Percentiles rank a stretch among this genome's conserved stretches.
phyloP scores from a whole-genome alignment of 2,113 vertebrate genomes.

The Phocoena phocoena region DNA sequence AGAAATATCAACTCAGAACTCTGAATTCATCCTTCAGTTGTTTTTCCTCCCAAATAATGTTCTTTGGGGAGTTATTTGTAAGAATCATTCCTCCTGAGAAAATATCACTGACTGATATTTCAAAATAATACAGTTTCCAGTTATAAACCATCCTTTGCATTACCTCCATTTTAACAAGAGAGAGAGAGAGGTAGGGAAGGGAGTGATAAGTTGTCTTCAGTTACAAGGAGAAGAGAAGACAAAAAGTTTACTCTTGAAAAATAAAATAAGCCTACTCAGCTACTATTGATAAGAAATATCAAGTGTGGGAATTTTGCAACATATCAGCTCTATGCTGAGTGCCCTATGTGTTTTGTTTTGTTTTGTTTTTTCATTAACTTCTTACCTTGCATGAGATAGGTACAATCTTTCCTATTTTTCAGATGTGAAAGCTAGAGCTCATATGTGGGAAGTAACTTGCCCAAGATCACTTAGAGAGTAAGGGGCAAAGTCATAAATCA shows the following conservation, averaged over 20 bases:
- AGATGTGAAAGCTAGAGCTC: neutral
- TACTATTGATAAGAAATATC: neutral
- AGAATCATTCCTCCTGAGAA: conserved; percentile 48
- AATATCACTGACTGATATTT: conserved; percentile 72
- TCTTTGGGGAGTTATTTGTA: neutral
- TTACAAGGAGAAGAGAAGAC: neutral
- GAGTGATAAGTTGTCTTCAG: neutral
- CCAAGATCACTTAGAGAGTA: neutral
- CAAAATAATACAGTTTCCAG: conserved; percentile 33
- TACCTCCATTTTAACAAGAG: neutral
- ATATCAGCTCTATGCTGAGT: neutral
- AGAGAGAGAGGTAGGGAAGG: neutral
- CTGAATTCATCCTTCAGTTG: conserved; percentile 1
- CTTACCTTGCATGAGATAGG: neutral
- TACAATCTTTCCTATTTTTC: neutral
- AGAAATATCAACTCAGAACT: conserved; percentile 11
- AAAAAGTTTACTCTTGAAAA: neutral
- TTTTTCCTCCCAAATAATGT: conserved; percentile 38
- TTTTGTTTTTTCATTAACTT: neutral
- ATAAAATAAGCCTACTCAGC: neutral
- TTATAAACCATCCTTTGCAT: conserved; percentile 20
- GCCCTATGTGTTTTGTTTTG: neutral
- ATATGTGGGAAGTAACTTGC: neutral
- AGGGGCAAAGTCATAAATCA: neutral
- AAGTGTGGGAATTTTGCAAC: too few species aligned